phyloP scores from a whole-genome alignment of 2,888 invertebrate genomes.

The Scrobipalpa atriplicella region DNA sequence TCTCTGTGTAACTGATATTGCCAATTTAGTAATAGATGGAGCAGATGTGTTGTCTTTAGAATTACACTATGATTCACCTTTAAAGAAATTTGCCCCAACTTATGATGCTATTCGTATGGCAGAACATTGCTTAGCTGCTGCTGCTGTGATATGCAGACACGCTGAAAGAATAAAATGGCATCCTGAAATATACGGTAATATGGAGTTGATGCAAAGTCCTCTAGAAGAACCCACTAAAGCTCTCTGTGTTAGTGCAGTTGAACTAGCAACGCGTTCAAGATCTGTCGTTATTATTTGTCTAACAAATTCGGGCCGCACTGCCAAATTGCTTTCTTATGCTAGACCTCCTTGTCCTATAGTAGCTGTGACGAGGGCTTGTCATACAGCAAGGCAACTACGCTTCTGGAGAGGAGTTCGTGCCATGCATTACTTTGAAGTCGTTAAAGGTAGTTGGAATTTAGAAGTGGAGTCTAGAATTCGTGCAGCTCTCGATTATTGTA shows the following conservation, averaged over 20 bases:
- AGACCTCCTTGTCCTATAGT: constrained; percentile 89
- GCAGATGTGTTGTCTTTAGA: constrained; percentile 94
- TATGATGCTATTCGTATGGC: constrained; percentile 68
- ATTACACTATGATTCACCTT: constrained; percentile 74
- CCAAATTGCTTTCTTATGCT: constrained; percentile 86
- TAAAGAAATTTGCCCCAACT: constrained; percentile 60
- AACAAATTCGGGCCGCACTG: constrained; percentile 88
- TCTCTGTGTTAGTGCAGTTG: constrained; percentile 67
- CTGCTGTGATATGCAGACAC: constrained; percentile 90
- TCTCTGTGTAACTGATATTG: constrained; percentile 92
- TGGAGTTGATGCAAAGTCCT: constrained; percentile 83
- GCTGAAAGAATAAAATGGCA: constrained; percentile 94
- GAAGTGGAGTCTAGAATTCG: constrained; percentile 68
- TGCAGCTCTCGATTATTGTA: constrained; percentile 72
- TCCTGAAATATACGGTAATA: constrained; percentile 88
- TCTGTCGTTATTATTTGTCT: constrained; percentile 86
- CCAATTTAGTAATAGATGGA: constrained; percentile 95
- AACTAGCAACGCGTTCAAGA: constrained; percentile 64
- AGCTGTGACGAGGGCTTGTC: constrained; percentile 86
- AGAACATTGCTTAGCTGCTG: constrained; percentile 87
- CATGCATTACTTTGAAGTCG: constrained; percentile 75
- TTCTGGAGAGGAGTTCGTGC: constrained; percentile 80
- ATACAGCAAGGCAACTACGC: constrained; percentile 84
- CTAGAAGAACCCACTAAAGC: constrained; percentile 82
- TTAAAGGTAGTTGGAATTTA: constrained; percentile 56